phyloP scores from a whole-genome alignment of 2,797 vertebrate genomes.

The Mycteria americana region DNA sequence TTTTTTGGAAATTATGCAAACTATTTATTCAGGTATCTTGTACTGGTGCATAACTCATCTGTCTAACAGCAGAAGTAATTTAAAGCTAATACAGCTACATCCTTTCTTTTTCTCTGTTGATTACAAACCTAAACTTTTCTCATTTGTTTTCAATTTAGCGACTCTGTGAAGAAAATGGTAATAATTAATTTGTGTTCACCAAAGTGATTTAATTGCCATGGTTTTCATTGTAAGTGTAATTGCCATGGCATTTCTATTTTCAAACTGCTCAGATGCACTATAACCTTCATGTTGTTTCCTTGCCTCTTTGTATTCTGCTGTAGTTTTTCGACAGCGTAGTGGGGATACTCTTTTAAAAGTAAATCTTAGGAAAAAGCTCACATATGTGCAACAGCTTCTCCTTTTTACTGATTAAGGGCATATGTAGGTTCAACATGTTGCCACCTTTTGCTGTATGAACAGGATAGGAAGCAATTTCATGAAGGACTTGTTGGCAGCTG shows the following conservation, averaged over 20 bases:
- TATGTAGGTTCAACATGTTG: not conserved
- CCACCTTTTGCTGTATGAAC: not conserved
- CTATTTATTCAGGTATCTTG: not conserved
- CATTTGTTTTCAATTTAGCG: not conserved
- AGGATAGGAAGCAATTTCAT: not conserved
- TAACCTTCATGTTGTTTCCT: not conserved
- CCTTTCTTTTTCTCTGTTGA: not conserved
- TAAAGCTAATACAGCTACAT: not conserved
- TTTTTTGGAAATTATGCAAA: not conserved
- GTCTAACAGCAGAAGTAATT: not conserved
- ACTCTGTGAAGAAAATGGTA: slow-evolving; percentile 6
- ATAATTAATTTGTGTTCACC: slow-evolving; percentile 17
- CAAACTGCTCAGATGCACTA: not conserved
- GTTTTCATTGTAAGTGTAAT: slow-evolving; percentile 1
- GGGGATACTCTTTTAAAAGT: not conserved
- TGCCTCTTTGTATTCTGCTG: not conserved
- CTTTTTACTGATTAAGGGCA: not conserved
- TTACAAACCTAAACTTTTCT: slow-evolving; percentile 3
- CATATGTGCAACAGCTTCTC: not conserved
- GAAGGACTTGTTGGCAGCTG: not conserved
- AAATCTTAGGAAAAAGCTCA: not conserved
- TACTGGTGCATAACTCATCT: not conserved
- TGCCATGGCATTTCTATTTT: slow-evolving; percentile 1
- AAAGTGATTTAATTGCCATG: not conserved
- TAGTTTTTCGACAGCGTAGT: not conserved